Conservation (phyloP, 1,140 invertebrate genomes). For the Schlechtendalia chinensis region DNA sequence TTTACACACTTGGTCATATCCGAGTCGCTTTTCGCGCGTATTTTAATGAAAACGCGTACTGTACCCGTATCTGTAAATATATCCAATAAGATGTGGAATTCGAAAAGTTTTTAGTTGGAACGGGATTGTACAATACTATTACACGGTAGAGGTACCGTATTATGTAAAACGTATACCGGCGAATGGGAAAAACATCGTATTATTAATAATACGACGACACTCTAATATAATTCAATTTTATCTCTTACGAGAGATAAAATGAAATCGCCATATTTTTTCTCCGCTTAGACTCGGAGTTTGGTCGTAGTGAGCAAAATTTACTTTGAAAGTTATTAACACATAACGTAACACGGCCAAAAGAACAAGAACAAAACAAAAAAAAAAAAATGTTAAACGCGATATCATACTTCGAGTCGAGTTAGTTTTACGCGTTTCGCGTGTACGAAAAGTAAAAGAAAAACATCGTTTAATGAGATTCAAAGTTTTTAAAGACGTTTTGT, state of each 20-base stretch:
- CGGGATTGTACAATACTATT: too few species aligned
- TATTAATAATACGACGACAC: too few species aligned
- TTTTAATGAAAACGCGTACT: too few species aligned
- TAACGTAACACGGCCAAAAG: not conserved
- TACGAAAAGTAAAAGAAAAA: not conserved
- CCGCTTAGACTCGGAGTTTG: not conserved
- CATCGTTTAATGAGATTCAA: not conserved
- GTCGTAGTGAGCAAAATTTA: constrained; percentile 7
- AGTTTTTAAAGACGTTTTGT: not conserved
- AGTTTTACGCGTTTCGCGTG: not conserved
- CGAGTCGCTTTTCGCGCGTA: too few species aligned
- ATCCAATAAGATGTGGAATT: too few species aligned
- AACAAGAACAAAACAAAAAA: not conserved
- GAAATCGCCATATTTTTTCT: not conserved
- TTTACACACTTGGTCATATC: too few species aligned
- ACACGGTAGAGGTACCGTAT: too few species aligned
- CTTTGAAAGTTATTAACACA: not conserved
- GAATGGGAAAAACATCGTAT: not conserved
- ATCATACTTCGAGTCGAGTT: not conserved
- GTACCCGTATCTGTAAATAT: too few species aligned
- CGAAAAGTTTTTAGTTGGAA: too few species aligned
- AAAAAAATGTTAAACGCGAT: not conserved
- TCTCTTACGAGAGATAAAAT: not conserved
- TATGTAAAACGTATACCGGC: not conserved
- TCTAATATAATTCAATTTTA: not conserved